Base-by-base conservation (phyloP, 2,888 invertebrate species). In the Prenolepis imparis region DNA sequence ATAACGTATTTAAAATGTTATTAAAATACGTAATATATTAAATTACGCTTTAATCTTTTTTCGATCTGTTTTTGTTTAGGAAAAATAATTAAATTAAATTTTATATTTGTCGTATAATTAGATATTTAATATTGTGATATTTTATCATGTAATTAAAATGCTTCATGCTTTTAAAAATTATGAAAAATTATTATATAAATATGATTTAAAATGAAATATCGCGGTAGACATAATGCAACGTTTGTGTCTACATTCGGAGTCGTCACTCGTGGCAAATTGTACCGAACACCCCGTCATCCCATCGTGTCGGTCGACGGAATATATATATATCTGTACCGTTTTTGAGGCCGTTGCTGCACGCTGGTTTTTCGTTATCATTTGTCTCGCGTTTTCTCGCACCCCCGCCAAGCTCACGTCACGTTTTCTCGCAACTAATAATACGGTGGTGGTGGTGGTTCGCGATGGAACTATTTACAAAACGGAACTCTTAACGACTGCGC, bases 271-370 rank as follows among this genome's bases (percentile, higher is more conserved):
- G n/a, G 12, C 39, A 24, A 48, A 64, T 18, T 52, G 21, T 44
- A 64, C 0, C 3, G 21, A 11, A 21, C 11, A 44, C 55, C 28
- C 12, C 6, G 1, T 41, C 12, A 55, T 36, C 41, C 68, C 59
- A 32, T 80, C n/a, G 24, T 80, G 78, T 81, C 75, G 81, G 28
- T 81, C 84, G 74, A 75, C 84, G 63, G 64, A 88, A 82, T 75
- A 52, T 36, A 52, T 36, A 36, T 52, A 85, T 77, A 41, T 84
- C 80, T 78, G 61, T 61, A 80, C 78, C 83, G 80, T 84, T 80
- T 80, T 85, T 86, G 89, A 89, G 88, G 89, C 89, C 89, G 84
- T 88, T 72, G 70, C 78, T 82, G 61, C 67, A 82, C 67, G 11
- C 15, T 41, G 48, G 12, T 72, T 39, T 66, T 66, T 70, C 59